Evolutionary conservation across 2,888 invertebrate genomes (phyloP).

Genomic region (Apotomis turbidana): DNA sequence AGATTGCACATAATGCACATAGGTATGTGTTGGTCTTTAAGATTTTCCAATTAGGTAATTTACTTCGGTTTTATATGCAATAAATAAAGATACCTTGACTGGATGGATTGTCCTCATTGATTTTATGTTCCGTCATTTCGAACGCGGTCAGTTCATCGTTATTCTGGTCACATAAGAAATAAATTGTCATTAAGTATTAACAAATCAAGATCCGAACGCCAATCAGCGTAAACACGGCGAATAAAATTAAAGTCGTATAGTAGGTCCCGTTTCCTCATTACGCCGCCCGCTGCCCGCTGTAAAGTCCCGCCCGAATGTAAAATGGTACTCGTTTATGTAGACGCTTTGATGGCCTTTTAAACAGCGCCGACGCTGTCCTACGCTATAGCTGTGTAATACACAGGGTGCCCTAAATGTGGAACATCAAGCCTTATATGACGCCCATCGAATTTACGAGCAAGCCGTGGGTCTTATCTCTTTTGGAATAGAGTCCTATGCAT

Average conservation of each 20-base stretch:
- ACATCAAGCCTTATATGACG: constrained; percentile 2
- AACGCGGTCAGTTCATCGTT: background rate
- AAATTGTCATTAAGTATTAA: constrained; percentile 28
- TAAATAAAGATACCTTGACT: background rate
- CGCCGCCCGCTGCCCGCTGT: constrained; percentile 63
- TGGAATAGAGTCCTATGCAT: background rate
- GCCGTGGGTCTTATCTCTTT: background rate
- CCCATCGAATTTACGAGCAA: constrained; percentile 1
- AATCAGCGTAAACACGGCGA: constrained; percentile 40
- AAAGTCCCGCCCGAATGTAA: constrained; percentile 72
- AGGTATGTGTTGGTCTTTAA: too few relatives aligned
- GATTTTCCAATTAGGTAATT: too few relatives aligned
- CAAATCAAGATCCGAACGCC: constrained; percentile 34
- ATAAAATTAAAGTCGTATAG: constrained; percentile 43
- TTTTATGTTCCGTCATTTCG: background rate
- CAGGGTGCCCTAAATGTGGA: constrained; percentile 5
- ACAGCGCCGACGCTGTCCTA: constrained; percentile 44
- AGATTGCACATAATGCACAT: too few relatives aligned
- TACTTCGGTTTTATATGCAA: too few relatives aligned
- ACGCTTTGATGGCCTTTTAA: constrained; percentile 69
- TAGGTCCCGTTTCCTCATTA: constrained; percentile 69
- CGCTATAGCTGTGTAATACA: constrained; percentile 25
- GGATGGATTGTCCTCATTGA: background rate
- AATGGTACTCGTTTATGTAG: constrained; percentile 71
- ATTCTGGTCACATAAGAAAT: background rate